Evolutionary conservation across 2,113 vertebrate species (phyloP), one percentile per base, ranked within the genome.

Genomic region (Egretta garzetta): DNA sequence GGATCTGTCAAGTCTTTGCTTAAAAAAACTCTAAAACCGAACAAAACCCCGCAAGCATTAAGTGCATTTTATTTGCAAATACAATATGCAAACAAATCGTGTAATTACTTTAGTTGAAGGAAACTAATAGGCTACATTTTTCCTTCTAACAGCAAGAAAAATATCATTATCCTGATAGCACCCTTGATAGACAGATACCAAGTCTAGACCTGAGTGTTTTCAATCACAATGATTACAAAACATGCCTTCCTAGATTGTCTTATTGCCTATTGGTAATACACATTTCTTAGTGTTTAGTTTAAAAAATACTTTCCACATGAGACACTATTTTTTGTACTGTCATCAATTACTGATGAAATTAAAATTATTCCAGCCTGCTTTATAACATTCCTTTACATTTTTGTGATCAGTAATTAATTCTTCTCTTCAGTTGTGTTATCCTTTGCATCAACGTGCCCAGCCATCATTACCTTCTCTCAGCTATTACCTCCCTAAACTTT

Each of bases 401-500:
- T 71, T 90, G 18, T 79, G 73, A 56, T 84, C 90, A 94, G 47
- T 16, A 55, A 45, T 52, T 52, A 63, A 37, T 74, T 95, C 74
- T 84, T 96, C 47, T 80, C 62, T 53, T 87, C 37, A 60, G 28
- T 71, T 70, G 33, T 63, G 50, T 68, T 80, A 56, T 12, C 50
- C 83, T 94, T 82, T 93, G 96, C 52, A 87, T 32, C 66, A 96
- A 95, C 95, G 93, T 87, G 96, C 88, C 93, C 93, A 47, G 53
- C 62, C 50, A 50, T 95, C 82, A 81, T 87, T 94, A 93, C 66
- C 21, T 93, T 88, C 80, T 80, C 67, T 58, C 60, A 80, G 72
- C 64, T 89, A 93, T 85, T 87, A 92, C 85, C 94, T 97, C 90
- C 92, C 80, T 92, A 86, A 95, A 92, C 90, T 88, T 79, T 76